Percentiles rank a stretch among this genome's conserved stretches.
Evolutionary conservation across 35 echinoderm and acorn worm genomes (phyloP).

Genomic region (Patiria miniata): DNA sequence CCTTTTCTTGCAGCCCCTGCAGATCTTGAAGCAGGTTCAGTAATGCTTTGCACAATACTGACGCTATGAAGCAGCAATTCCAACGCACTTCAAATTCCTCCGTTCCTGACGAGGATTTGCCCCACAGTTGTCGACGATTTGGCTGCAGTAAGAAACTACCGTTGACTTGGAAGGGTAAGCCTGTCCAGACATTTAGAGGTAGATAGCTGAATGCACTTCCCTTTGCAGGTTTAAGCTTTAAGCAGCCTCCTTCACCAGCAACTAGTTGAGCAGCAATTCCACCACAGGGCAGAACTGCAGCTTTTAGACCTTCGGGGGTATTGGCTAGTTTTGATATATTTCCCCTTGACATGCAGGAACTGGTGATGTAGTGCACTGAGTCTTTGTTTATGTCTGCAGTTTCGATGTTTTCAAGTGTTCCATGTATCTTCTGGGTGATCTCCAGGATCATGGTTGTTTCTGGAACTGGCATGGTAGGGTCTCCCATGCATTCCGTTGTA

Average conservation of each 20-base stretch:
- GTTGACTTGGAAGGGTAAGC: slow-evolving; percentile 29
- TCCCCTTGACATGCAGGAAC: neutral
- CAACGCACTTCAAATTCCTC: slow-evolving; percentile 41
- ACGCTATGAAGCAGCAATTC: slow-evolving; percentile 40
- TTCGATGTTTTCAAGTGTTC: neutral
- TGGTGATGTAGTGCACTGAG: neutral
- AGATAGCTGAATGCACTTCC: slow-evolving; percentile 28
- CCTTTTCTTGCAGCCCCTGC: neutral
- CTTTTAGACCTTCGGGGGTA: neutral
- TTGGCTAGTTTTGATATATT: neutral
- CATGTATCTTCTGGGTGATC: neutral
- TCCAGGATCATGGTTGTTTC: neutral
- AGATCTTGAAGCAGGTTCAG: slow-evolving; percentile 50
- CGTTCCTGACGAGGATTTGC: neutral
- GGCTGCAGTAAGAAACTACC: slow-evolving; percentile 32
- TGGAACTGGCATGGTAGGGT: neutral
- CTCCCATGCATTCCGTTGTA: neutral
- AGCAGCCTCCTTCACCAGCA: neutral
- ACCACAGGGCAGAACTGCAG: slow-evolving; percentile 7
- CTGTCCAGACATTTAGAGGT: slow-evolving; percentile 21
- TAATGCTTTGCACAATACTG: slow-evolving; percentile 34
- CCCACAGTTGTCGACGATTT: slow-evolving; percentile 9
- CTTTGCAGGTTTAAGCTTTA: neutral
- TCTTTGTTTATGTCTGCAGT: neutral
- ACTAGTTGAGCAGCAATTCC: slow-evolving; percentile 10